A percentile compares a stretch with the other conserved stretches of the same genome.
phyloP scores from a whole-genome alignment of 1,140 invertebrate genomes.

The Acromyrmex charruanus region DNA sequence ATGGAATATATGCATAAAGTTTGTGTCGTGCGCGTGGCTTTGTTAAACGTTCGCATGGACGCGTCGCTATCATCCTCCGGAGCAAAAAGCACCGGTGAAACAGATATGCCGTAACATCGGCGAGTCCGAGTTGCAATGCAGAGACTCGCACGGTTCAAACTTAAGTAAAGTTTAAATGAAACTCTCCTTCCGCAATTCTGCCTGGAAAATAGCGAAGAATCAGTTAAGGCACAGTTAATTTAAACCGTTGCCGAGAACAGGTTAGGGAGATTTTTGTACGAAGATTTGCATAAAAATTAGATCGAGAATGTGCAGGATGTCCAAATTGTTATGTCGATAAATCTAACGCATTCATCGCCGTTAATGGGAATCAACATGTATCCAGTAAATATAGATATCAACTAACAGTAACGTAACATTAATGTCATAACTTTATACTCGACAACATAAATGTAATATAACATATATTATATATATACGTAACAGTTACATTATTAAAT shows the following conservation, averaged over 20 bases:
- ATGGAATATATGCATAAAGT: slow-evolving; percentile 50
- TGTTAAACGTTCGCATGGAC: neutral
- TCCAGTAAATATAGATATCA: too few relatives aligned
- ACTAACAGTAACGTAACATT: too few relatives aligned
- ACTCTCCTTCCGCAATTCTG: neutral
- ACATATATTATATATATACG: too few relatives aligned
- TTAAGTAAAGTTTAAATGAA: slow-evolving; percentile 11
- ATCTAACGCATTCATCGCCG: too few relatives aligned
- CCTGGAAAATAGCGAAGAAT: neutral
- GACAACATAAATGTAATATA: too few relatives aligned
- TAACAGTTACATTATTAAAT: too few relatives aligned
- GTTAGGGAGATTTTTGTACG: neutral
- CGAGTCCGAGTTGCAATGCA: neutral
- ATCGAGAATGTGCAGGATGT: neutral
- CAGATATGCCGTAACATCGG: slow-evolving; percentile 20
- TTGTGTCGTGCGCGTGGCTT: slow-evolving; percentile 11
- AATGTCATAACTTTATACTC: too few relatives aligned
- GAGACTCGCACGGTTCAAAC: neutral
- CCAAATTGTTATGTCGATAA: slow-evolving; percentile 3
- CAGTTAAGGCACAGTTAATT: slow-evolving; percentile 3
- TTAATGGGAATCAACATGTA: neutral
- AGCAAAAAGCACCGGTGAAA: slow-evolving; percentile 35
- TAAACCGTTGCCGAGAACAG: neutral
- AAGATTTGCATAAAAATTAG: slow-evolving; percentile 20
- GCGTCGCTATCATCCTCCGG: slow-evolving; percentile 9